These are phyloP conservation scores for Trachymyrmex septentrionalis DNA, from an alignment of 1,140 invertebrate genomes.

Conservation along the genomic window DNA sequence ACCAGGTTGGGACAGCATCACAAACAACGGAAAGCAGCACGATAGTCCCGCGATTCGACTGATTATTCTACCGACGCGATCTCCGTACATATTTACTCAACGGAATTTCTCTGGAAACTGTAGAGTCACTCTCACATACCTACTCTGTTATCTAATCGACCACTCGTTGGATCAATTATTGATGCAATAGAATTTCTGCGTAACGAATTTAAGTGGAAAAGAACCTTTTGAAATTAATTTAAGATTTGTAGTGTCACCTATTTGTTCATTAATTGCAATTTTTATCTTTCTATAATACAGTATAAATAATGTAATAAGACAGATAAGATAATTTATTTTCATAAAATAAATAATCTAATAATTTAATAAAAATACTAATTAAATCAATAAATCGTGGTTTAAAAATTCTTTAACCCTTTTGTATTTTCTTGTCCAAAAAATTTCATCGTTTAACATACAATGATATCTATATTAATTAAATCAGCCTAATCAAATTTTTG, in stretches of 20 bases:
- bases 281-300: background rate
- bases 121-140: background rate
- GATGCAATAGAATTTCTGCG: background rate
- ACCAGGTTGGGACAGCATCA: conserved; percentile 34
- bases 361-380: background rate
- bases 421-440: background rate
- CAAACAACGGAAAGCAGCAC: conserved; percentile 30
- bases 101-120: conserved; percentile 4
- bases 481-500: background rate
- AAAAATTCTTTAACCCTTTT: background rate
- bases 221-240: background rate
- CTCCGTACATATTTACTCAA: conserved; percentile 56
- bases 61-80: conserved; percentile 55
- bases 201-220: background rate
- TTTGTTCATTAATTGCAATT: background rate
- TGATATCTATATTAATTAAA: background rate
- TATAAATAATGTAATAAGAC: background rate
- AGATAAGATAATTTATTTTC: background rate
- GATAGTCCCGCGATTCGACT: conserved; percentile 52
- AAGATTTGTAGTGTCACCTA: background rate
- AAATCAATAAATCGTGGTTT: background rate
- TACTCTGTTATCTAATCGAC: conserved; percentile 36
- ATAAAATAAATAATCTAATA: background rate
- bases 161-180: conserved; percentile 40
- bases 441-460: background rate